Evolutionary conservation across 2,888 invertebrate species (phyloP), one percentile per base, ranked within the genome.

Genomic region (Onthophagus sagittarius): DNA sequence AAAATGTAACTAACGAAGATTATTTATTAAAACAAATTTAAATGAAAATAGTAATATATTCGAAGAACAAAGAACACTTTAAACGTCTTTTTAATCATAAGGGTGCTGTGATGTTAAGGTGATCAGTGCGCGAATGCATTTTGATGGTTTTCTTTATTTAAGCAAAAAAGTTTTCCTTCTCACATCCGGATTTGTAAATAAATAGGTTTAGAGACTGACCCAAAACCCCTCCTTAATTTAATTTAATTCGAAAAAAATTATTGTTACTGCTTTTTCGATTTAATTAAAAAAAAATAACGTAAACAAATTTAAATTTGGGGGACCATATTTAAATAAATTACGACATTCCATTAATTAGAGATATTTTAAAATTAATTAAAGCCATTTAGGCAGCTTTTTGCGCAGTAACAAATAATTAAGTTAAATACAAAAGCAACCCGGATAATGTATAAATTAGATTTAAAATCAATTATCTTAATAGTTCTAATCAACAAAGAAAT

Each of bases 11-110:
- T 23, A 72, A 62, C 63, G 7, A 53, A 72, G 70, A 65, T 74
- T 74, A 74, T 74, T 74, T 74, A 74, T 74, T 72, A 70, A 71
- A 74, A 67, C 71, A 70, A 74, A 74, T 74, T 72, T n/a, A n/a
- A 72, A 39, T 23, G 65, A 69, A 67, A 72, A 63, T 63, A 65
- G 23, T 31, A 7, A 67, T 67, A 67, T 67, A 67, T 67, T 67
- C 31, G 64, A 64, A 67, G 15, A 71, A 23, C 53, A 53, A 32
- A 23, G 0, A 32, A 31, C 39, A 31, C 7, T 67, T 67, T 31
- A 67, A 67, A 67, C 67, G 39, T 53, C 39, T 72, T 69, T 72
- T 69, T 23, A 64, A 69, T 23, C 23, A 3, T 70, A 62, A 71
- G 64, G 14, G 73, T 70, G 70, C 73, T 73, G 73, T 73, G 65